phyloP scores from a whole-genome alignment of 2,888 invertebrate genomes.

The Drosophila infuscata region DNA sequence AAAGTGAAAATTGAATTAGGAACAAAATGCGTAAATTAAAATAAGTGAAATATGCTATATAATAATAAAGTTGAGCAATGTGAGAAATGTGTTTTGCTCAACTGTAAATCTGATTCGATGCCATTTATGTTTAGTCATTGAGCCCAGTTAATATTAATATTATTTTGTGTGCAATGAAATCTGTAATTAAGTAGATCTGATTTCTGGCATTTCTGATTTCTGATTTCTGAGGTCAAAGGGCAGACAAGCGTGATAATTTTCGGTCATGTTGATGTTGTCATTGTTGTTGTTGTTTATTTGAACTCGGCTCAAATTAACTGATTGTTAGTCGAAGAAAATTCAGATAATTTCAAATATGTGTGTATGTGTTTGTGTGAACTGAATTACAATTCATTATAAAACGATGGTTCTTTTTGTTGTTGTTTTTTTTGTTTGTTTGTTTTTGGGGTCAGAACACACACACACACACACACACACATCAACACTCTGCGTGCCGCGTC shows the following conservation, averaged over 20 bases:
- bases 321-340: neutral
- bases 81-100: neutral
- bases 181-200: neutral
- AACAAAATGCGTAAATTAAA: neutral
- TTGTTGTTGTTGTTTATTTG: neutral
- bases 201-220: neutral
- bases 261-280: neutral
- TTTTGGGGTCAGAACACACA: conserved; percentile 67
- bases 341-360: neutral
- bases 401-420: neutral
- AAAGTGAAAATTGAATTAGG: neutral
- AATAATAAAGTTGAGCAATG: neutral
- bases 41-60: neutral
- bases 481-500: conserved; percentile 13
- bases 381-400: conserved; percentile 50
- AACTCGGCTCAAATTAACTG: neutral
- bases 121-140: neutral
- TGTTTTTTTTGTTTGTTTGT: conserved; percentile 7
- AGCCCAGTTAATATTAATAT: neutral
- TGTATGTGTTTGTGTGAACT: conserved; percentile 11
- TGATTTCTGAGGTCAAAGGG: neutral
- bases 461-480: conserved; percentile 5
- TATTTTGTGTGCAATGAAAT: neutral
- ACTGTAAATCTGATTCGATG: neutral
- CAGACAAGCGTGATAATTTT: neutral